Conservation (phyloP, 2,797 vertebrate species). For the Valencia hispanica region DNA sequence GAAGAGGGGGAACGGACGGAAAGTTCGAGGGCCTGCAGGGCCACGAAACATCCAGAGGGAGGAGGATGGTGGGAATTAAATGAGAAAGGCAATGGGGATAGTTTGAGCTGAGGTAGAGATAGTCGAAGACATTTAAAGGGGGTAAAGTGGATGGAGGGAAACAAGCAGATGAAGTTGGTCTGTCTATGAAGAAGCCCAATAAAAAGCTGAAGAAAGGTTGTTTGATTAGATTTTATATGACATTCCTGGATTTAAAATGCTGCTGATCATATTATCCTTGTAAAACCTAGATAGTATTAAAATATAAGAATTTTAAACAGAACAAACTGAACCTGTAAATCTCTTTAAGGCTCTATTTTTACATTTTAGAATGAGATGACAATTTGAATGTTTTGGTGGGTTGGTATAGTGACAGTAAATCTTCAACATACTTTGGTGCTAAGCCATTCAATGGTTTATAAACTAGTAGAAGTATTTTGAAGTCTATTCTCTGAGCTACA, state of each 20-base stretch:
- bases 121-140: neutral
- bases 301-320: slow-evolving; percentile 16
- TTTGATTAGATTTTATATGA: too few relatives aligned
- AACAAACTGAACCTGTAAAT: neutral
- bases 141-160: slow-evolving; percentile 42
- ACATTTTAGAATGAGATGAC: slow-evolving; percentile 8
- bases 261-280: slow-evolving; percentile 7
- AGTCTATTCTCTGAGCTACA: too few relatives aligned
- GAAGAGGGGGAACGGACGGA: slow-evolving; percentile 23
- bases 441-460: too few relatives aligned
- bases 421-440: too few relatives aligned
- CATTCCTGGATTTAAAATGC: neutral
- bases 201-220: too few relatives aligned
- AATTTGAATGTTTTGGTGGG: too few relatives aligned
- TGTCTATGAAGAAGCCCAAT: neutral
- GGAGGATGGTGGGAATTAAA: slow-evolving; percentile 41
- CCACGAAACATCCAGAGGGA: slow-evolving; percentile 36
- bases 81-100: slow-evolving; percentile 41
- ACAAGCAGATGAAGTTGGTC: slow-evolving; percentile 13
- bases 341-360: slow-evolving; percentile 1
- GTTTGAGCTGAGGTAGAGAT: slow-evolving; percentile 29
- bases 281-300: slow-evolving; percentile 2
- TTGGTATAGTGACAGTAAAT: too few relatives aligned
- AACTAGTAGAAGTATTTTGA: too few relatives aligned
- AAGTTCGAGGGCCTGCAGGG: slow-evolving; percentile 35